Conservation (phyloP, 2,113 vertebrate species). For the Regulus satrapa region DNA sequence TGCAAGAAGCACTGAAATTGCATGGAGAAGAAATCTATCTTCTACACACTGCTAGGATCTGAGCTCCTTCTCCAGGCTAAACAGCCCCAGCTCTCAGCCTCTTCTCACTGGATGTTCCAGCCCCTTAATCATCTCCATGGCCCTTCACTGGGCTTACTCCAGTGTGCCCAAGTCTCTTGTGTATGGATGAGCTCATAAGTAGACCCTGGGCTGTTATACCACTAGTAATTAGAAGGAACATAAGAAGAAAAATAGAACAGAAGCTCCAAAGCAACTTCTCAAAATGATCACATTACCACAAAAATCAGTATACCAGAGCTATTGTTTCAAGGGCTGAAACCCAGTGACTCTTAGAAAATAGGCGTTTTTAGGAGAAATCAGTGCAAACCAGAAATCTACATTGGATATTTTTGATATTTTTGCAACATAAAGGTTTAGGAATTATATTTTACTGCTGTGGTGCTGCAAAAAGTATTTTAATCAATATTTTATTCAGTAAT, state of each 20-base stretch:
- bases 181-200: neutral
- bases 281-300: neutral
- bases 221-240: neutral
- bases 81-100: neutral
- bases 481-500: neutral
- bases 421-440: neutral
- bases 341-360: neutral
- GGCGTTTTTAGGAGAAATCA: neutral
- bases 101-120: neutral
- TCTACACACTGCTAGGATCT: neutral
- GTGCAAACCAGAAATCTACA: neutral
- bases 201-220: neutral
- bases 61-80: neutral
- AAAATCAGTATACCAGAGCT: neutral
- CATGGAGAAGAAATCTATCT: neutral
- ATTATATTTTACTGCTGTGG: neutral
- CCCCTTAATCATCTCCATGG: neutral
- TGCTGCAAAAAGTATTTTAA: neutral
- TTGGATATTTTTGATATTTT: neutral
- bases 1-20: neutral
- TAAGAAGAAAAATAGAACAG: neutral
- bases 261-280: neutral
- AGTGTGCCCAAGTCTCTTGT: neutral
- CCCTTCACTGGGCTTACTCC: neutral
- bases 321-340: neutral